Base-by-base conservation (phyloP, 2,113 vertebrate genomes). In the Trinectes maculatus region DNA sequence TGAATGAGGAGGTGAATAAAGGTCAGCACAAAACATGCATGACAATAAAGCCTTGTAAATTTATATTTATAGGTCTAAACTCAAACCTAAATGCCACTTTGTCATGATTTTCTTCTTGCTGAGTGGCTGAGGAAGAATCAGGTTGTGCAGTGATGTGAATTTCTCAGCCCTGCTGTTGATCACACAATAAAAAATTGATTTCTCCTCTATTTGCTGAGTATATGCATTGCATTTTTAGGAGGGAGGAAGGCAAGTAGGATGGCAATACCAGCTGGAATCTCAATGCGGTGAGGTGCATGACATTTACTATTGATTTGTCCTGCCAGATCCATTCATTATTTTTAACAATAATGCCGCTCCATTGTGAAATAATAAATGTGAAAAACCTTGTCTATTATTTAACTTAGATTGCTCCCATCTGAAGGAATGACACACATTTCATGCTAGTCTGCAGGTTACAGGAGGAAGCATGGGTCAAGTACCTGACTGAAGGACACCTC, bases 81-180 rank as follows among this genome's bases (percentile, higher is more conserved):
- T 77, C 31, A 64, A 54, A 74, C 43, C 46, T 36, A 43, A 69
- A 69, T 39, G 62, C 49, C 53, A 67, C n/a, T 26, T 62, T 54
- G 47, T 63, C 44, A 56, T 47, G 44, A 21, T 40, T 12, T 39
- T 57, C 25, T 10, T 64, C 25, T 59, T 44, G 10, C 24, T 37
- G 52, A 77, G 47, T n/a, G 44, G 25, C 42, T 60, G 24, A 59
- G 47, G 24, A 29, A n/a, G 24, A 53, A 36, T 42, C 33, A 34
- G 25, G 19, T 67, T 2, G 21, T 46, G 8, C 1, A n/a, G 28
- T 25, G 10, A 1, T 57, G 44, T 19, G 12, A 12, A 56, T 57
- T 47, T 63, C 46, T n/a, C 12, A 7, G 7, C 25, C 31, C 11
- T 71, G 44, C 54, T 53, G 49, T 16, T 13, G 44, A 4, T 24